phyloP scores from a whole-genome alignment of 2,113 vertebrate genomes.

The Syngnathoides biaculeatus region DNA sequence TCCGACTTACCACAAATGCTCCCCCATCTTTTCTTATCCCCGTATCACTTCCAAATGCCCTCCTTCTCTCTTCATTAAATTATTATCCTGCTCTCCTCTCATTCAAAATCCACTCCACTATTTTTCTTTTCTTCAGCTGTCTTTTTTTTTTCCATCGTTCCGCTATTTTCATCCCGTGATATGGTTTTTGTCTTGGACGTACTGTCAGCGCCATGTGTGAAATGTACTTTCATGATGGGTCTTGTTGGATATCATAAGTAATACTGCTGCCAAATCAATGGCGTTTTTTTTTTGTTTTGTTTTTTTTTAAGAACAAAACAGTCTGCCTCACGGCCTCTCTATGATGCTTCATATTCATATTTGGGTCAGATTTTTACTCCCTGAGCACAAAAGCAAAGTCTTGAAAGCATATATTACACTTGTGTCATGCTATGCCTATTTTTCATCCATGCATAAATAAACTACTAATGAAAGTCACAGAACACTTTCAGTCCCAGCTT shows the following conservation, averaged over 20 bases:
- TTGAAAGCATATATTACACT: constrained; percentile 9
- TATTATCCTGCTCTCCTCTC: constrained; percentile 17
- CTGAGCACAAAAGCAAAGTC: constrained; percentile 7
- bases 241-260: constrained; percentile 32
- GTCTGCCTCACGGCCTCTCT: constrained; percentile 8
- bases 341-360: constrained; percentile 22
- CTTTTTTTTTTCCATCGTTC: constrained; percentile 29
- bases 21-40: constrained; percentile 29
- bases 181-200: constrained; percentile 46
- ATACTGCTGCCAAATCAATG: constrained; percentile 41
- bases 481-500: not conserved
- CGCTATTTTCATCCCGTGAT: constrained; percentile 45
- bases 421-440: constrained; percentile 1
- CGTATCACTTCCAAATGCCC: constrained; percentile 22
- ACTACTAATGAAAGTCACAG: not conserved
- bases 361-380: constrained; percentile 38
- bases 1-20: constrained; percentile 7
- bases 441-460: not conserved
- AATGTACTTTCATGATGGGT: constrained; percentile 41
- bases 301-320: constrained; percentile 10
- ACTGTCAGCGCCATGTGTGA: constrained; percentile 39
- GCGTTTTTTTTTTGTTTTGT: constrained; percentile 22
- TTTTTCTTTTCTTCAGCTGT: not conserved
- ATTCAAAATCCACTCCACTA: constrained; percentile 11
- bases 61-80: constrained; percentile 33